A percentile compares a stretch with the other conserved stretches of the same genome.
phyloP scores from a whole-genome alignment of 2,797 vertebrate genomes.

The Oreonectes daqikongensis region DNA sequence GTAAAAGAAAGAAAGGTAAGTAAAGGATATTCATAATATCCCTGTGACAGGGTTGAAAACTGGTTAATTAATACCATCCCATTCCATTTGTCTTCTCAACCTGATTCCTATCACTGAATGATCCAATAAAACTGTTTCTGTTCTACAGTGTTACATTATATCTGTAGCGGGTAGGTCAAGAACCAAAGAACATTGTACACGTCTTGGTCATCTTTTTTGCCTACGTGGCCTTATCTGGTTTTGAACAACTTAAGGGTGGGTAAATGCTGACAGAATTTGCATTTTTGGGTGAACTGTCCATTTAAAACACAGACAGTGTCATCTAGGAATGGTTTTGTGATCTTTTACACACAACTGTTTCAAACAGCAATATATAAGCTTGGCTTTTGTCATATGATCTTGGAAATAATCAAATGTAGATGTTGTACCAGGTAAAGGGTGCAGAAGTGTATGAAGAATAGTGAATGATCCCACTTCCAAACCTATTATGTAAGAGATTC shows the following conservation, averaged over 20 bases:
- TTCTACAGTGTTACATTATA: background rate
- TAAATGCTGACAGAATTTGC: too few relatives aligned
- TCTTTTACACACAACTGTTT: too few relatives aligned
- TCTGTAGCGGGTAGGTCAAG: slow-evolving; percentile 72
- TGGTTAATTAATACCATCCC: background rate
- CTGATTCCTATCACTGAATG: background rate
- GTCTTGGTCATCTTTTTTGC: slow-evolving; percentile 90
- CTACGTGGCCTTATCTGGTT: slow-evolving; percentile 85
- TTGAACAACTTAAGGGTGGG: too few relatives aligned
- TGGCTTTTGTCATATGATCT: too few relatives aligned
- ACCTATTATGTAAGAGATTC: slow-evolving; percentile 82
- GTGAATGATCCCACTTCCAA: slow-evolving; percentile 70
- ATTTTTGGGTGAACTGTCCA: too few relatives aligned
- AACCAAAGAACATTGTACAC: slow-evolving; percentile 83
- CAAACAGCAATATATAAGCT: too few relatives aligned
- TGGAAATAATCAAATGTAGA: too few relatives aligned
- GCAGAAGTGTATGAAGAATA: slow-evolving; percentile 61
- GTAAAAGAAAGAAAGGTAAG: too few relatives aligned
- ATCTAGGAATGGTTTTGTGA: too few relatives aligned
- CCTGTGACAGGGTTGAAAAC: background rate
- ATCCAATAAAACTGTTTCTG: background rate
- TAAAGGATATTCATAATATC: background rate
- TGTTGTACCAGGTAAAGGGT: slow-evolving; percentile 14
- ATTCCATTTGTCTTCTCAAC: background rate
- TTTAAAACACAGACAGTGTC: too few relatives aligned